Evolutionary conservation across 2,888 invertebrate species (phyloP).

Genomic region (Argynnis bischoffii): DNA sequence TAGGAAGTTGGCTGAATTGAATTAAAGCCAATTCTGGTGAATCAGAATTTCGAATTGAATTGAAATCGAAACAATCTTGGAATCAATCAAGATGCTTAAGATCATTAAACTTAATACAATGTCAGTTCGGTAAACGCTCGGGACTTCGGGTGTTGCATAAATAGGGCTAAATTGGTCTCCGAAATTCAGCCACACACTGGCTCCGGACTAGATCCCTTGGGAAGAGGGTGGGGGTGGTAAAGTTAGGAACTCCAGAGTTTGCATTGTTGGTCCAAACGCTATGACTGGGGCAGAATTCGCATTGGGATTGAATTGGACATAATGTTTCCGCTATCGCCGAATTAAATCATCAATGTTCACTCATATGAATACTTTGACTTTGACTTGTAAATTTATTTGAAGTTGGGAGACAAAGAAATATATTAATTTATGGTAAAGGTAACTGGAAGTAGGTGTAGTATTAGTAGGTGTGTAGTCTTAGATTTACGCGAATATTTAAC

Average conservation of each 20-base stretch:
- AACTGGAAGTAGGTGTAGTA: too few species aligned
- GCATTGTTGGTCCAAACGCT: slow-evolving; percentile 65
- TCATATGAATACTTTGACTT: slow-evolving; percentile 37
- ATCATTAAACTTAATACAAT: slow-evolving; percentile 42
- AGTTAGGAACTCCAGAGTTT: slow-evolving; percentile 72
- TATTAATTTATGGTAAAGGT: background rate
- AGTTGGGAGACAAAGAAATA: background rate
- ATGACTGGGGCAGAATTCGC: slow-evolving; percentile 58
- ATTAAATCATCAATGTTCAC: slow-evolving; percentile 55
- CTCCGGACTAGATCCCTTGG: slow-evolving; percentile 55
- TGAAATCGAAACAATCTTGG: slow-evolving; percentile 35
- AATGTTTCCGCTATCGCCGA: slow-evolving; percentile 55
- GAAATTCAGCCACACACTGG: slow-evolving; percentile 59
- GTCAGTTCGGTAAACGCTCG: slow-evolving; percentile 48
- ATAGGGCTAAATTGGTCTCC: slow-evolving; percentile 66
- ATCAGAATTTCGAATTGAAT: slow-evolving; percentile 29
- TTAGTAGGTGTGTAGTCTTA: too few species aligned
- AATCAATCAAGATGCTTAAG: slow-evolving; percentile 44
- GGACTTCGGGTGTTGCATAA: slow-evolving; percentile 63
- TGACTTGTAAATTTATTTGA: slow-evolving; percentile 17
- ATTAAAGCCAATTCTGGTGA: slow-evolving; percentile 7
- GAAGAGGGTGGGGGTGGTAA: slow-evolving; percentile 48
- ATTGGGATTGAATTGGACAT: slow-evolving; percentile 66
- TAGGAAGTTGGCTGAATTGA: too few species aligned
- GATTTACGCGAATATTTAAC: too few species aligned